Evolutionary conservation across 2,113 vertebrate species (phyloP), one percentile per base, ranked within the genome.

Genomic region (Oncorhynchus kisutch): DNA sequence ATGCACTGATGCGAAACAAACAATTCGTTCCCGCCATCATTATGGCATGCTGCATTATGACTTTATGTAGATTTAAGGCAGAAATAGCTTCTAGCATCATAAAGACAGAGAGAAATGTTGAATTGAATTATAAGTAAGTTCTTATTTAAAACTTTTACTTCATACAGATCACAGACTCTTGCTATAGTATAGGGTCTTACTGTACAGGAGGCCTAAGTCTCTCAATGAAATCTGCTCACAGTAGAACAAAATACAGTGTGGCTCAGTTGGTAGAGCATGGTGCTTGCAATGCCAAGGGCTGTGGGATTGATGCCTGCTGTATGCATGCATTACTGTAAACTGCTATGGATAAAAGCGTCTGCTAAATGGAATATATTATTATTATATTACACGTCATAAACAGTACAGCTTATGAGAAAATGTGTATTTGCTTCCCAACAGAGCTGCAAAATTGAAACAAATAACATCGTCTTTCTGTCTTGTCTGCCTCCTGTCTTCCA

Each of bases 11-110:
- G 54, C 54, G 4, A 57, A 57, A 57, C 54, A 57, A 57, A 89
- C 82, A 85, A 78, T 78, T 86, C 79, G 27, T 49, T 85, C 75
- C 67, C 1, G 9, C 69, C 80, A 54, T 89, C 80, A 79, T 73
- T 45, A 11, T 70, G 75, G 80, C 66, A 73, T 65, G 82, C 34
- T 77, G 77, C 75, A 83, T 83, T 85, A 76, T 73, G 82, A 73
- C 62, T 84, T 66, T 71, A 74, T 29, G 64, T 29, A 48, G 78
- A 76, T 57, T 78, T 74, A 77, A 76, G 78, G 85, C 49, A 71
- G 60, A 81, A 85, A 85, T 49, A 78, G 79, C 85, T 71, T 62
- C 72, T 70, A 81, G 84, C 86, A 65, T 78, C 67, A 76, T 66
- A 29, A 76, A 83, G 74, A 57, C 70, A 82, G 18, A 79, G 64